phyloP scores from a whole-genome alignment of 2,797 vertebrate species.

The Betta splendens region DNA sequence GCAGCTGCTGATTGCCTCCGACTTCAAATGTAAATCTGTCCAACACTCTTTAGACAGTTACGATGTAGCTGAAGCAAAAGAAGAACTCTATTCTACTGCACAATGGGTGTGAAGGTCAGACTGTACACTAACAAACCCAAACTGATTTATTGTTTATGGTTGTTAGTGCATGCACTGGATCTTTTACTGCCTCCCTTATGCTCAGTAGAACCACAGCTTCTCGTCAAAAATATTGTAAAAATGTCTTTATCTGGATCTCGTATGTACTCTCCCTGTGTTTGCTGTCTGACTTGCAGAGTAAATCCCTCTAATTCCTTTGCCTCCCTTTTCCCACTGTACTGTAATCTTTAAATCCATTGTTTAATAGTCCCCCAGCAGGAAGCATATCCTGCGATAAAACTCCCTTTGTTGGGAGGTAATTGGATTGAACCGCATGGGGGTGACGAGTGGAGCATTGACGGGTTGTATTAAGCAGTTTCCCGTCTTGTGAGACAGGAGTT shows the following conservation, averaged over 20 bases:
- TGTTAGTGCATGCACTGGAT: neutral
- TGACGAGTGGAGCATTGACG: conserved; percentile 23
- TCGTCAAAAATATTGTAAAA: conserved; percentile 15
- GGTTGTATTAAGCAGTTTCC: conserved; percentile 36
- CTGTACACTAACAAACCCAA: neutral
- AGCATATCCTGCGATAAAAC: conserved; percentile 55
- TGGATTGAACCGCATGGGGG: conserved; percentile 53
- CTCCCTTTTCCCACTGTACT: conserved; percentile 27
- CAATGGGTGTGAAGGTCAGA: conserved; percentile 3
- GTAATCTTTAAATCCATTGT: conserved; percentile 47
- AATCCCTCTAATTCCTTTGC: conserved; percentile 41
- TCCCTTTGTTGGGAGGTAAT: conserved; percentile 68
- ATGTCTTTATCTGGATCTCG: neutral
- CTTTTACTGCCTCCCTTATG: neutral
- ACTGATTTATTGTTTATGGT: neutral
- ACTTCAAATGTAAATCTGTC: conserved; percentile 51
- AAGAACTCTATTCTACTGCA: too few relatives aligned
- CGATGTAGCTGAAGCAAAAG: too few relatives aligned
- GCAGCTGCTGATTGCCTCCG: conserved; percentile 11
- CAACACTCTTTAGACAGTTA: neutral
- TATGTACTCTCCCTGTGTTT: conserved; percentile 23
- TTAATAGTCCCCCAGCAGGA: conserved; percentile 46
- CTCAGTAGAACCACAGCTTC: conserved; percentile 4
- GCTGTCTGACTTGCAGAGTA: conserved; percentile 42
- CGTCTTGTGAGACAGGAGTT: conserved; percentile 24